A percentile compares a stretch with the other conserved stretches of the same genome.
These are phyloP conservation scores for Saturnia japonica DNA, from an alignment of 2,888 invertebrate genomes.

Conservation along the genomic window DNA sequence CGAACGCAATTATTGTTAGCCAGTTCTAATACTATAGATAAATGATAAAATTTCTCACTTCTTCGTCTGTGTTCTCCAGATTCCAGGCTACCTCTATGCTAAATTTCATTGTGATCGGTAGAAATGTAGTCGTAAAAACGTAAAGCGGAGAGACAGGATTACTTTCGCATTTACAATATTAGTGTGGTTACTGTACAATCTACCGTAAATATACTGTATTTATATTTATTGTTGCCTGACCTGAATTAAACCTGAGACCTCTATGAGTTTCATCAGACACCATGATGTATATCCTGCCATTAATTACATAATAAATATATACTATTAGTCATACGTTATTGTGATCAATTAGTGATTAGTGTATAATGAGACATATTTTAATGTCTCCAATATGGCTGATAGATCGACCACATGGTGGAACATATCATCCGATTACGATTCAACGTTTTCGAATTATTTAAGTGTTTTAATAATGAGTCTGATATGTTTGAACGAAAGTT, in stretches of 20 bases:
- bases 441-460: constrained; percentile 7
- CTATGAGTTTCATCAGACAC: not conserved
- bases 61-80: too few relatives aligned
- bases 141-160: too few relatives aligned
- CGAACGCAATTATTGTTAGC: too few relatives aligned
- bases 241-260: not conserved
- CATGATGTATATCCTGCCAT: not conserved
- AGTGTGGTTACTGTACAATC: too few relatives aligned
- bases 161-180: too few relatives aligned
- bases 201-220: too few relatives aligned
- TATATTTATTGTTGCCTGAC: too few relatives aligned
- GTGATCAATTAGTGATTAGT: not conserved
- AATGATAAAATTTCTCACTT: too few relatives aligned
- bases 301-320: not conserved
- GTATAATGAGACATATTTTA: constrained; percentile 17
- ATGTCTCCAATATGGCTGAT: constrained; percentile 21
- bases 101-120: too few relatives aligned
- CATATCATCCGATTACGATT: constrained; percentile 10
- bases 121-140: too few relatives aligned
- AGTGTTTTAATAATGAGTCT: not conserved
- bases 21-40: too few relatives aligned
- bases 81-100: too few relatives aligned
- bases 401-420: constrained; percentile 16
- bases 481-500: constrained; percentile 2
- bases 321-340: not conserved